phyloP scores from a whole-genome alignment of 1,140 invertebrate species.

The Aphidius gifuensis region DNA sequence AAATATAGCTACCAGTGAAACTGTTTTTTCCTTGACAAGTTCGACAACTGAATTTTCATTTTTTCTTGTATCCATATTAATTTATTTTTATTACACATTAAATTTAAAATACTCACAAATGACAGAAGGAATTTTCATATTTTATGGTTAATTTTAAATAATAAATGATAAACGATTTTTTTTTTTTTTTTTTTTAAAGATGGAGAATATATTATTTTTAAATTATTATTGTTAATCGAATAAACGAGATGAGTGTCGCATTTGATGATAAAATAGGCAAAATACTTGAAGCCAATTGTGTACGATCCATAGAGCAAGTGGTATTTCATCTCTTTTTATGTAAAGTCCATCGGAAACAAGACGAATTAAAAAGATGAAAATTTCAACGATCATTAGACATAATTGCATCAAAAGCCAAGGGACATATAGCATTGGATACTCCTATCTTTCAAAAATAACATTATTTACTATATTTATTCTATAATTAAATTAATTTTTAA shows the following conservation, averaged over 20 bases:
- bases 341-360: slow-evolving; percentile 47
- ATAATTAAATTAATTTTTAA: neutral
- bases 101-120: too few relatives aligned
- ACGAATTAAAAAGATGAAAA: slow-evolving; percentile 43
- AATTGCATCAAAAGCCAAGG: slow-evolving; percentile 53
- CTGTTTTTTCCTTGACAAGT: too few relatives aligned
- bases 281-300: slow-evolving; percentile 54
- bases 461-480: neutral
- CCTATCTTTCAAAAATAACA: slow-evolving; percentile 32
- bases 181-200: neutral
- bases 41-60: too few relatives aligned
- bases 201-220: neutral
- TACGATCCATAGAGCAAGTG: slow-evolving; percentile 39
- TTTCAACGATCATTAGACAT: slow-evolving; percentile 49
- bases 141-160: too few relatives aligned
- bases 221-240: neutral
- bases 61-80: too few relatives aligned
- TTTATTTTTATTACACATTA: too few relatives aligned
- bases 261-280: slow-evolving; percentile 45
- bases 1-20: too few relatives aligned
- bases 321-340: slow-evolving; percentile 44
- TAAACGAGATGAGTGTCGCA: slow-evolving; percentile 20
- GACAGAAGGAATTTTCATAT: too few relatives aligned
- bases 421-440: slow-evolving; percentile 47
- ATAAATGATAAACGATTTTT: too few relatives aligned